phyloP scores from a whole-genome alignment of 2,888 invertebrate species.

The Drosophila dives region DNA sequence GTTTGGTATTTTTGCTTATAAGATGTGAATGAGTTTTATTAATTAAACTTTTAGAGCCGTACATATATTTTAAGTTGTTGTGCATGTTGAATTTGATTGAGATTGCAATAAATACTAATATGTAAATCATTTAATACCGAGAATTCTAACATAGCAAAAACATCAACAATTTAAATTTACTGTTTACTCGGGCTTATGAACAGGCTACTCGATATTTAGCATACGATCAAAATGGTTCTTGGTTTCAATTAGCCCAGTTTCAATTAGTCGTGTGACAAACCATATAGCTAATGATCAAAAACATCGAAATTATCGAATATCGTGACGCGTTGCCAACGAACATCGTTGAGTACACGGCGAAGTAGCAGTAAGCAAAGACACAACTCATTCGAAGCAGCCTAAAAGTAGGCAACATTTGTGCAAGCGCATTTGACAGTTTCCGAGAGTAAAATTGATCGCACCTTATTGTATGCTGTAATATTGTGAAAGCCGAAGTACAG shows the following conservation, averaged over 20 bases:
- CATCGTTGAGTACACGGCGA: conserved; percentile 5
- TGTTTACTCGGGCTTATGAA: neutral
- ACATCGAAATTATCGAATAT: conserved; percentile 4
- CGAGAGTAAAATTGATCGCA: neutral
- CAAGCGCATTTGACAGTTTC: accelerated
- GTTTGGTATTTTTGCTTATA: conserved; percentile 62
- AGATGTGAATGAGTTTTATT: conserved; percentile 40
- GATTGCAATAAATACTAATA: conserved; percentile 52
- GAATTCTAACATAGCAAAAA: neutral
- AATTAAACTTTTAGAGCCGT: conserved; percentile 31
- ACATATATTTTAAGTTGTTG: conserved; percentile 53
- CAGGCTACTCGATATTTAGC: neutral
- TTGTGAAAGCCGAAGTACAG: neutral
- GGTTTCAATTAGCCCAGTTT: neutral
- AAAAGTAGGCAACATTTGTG: conserved; percentile 17
- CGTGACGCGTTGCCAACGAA: conserved; percentile 8
- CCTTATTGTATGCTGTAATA: conserved; percentile 17
- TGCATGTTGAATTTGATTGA: conserved; percentile 40
- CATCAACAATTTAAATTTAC: neutral
- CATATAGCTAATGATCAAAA: neutral
- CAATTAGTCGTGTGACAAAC: neutral
- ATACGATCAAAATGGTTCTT: neutral
- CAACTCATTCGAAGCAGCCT: neutral
- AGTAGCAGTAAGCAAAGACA: neutral
- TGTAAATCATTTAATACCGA: neutral